Evolutionary conservation across 2,888 invertebrate genomes (phyloP), one percentile per base, ranked within the genome.

Genomic region (Lumbricus terrestris): DNA sequence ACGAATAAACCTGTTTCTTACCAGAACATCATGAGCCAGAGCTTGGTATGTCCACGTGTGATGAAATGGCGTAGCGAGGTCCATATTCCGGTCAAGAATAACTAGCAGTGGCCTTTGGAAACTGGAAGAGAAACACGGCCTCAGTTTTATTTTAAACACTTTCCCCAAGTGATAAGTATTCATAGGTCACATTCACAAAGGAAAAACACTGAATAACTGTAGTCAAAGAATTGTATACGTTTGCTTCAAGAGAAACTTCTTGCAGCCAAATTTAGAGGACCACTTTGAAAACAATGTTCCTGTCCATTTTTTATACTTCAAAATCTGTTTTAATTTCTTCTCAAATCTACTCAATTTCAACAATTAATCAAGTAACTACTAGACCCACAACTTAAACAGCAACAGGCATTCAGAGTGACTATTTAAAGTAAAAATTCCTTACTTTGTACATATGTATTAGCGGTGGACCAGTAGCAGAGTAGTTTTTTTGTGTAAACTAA

Each of bases 1-100:
- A 69, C 69, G n/a, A 69, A n/a, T 69, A 69, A 69, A n/a, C 29
- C 47, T 82, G 88, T 88, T 5, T 92, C 91, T 90, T 69, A 93
- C 92, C 89, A 93, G 95, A 11, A 99, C 97, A 96, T 99, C 99
- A 95, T 99, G 99, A 38, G 98, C 97, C 90, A 99, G 95, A 0
- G 99, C 99, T 91, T 99, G 99, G 95, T 99, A 99, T 0, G 99
- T 99, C 99, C 99, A 99, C 0, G 99, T 99, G 95, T 99, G 99
- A 96, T 99, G 99, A 91, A 99, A 95, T 38, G 98, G 98, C 85
- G 99, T 99, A 2, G 99, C 98, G 96, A 99, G 97, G 95, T 99
- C 99, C 92, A 98, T 96, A 95, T 98, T 98, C 91, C 99, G 96
- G 95, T 99, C 99, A 90, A 99, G 95, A 91, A 99, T 95, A 92